Conservation (phyloP, 2,113 vertebrate species). For the Isurus oxyrinchus region DNA sequence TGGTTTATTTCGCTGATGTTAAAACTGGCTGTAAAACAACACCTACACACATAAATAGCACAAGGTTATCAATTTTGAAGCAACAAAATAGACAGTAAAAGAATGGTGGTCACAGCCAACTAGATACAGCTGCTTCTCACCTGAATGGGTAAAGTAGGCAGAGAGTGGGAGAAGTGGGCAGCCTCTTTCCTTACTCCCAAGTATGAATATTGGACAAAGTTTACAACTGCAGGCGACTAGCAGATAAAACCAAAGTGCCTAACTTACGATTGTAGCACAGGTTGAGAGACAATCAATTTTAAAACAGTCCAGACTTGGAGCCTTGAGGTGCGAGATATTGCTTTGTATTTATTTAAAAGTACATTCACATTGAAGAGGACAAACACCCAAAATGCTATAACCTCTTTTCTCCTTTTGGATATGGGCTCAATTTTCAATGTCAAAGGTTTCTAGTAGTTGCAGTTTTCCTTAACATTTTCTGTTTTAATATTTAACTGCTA, state of each 20-base stretch:
- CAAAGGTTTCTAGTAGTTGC: background rate
- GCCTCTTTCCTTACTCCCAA: background rate
- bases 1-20: background rate
- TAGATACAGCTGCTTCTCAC: background rate
- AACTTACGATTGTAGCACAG: background rate
- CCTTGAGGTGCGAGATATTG: background rate
- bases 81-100: background rate
- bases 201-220: background rate
- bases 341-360: background rate
- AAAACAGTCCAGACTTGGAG: background rate
- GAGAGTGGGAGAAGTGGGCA: background rate
- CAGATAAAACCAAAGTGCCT: background rate
- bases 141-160: background rate
- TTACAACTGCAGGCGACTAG: background rate
- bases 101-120: background rate
- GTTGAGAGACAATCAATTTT: background rate
- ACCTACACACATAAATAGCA: background rate
- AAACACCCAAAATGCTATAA: background rate
- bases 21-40: background rate
- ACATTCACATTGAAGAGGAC: background rate
- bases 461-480: background rate
- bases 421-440: background rate
- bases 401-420: background rate
- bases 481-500: background rate
- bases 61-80: slow-evolving; percentile 18